Evolutionary conservation across 2,113 vertebrate genomes (phyloP).

Genomic region (Spilogale gracilis): DNA sequence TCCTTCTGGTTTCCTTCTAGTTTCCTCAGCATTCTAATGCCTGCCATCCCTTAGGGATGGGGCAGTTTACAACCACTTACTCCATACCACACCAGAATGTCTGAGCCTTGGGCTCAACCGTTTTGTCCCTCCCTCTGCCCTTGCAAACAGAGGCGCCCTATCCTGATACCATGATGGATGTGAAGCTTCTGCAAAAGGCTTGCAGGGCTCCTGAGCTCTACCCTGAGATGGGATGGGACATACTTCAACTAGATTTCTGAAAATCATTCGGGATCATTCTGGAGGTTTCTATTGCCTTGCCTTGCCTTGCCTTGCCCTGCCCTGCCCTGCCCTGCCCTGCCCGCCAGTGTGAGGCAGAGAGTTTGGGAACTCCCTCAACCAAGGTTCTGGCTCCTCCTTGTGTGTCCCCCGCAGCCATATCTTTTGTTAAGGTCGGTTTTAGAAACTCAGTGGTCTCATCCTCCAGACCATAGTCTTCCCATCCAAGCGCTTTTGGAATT

Average conservation of each 20-base stretch:
- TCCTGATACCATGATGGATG: not conserved
- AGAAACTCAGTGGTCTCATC: not conserved
- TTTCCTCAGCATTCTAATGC: not conserved
- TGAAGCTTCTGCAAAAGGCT: not conserved
- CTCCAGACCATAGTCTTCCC: not conserved
- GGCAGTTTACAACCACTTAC: too few relatives aligned
- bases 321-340: not conserved
- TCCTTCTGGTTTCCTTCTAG: not conserved
- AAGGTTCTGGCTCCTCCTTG: not conserved
- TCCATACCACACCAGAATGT: too few relatives aligned
- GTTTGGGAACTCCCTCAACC: not conserved
- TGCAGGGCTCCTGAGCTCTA: not conserved
- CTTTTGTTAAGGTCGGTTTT: not conserved
- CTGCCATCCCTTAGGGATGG: not conserved
- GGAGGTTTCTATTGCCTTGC: not conserved
- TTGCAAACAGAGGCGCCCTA: too few relatives aligned
- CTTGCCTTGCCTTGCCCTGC: not conserved
- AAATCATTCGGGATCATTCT: not conserved
- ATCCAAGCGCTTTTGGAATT: not conserved
- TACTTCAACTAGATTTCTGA: not conserved
- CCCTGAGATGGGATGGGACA: not conserved
- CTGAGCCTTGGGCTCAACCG: not conserved
- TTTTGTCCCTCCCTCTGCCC: not conserved
- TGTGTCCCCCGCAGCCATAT: not conserved
- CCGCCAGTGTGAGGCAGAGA: not conserved